A percentile compares a stretch with the other conserved stretches of the same genome.
phyloP scores from a whole-genome alignment of 2,888 invertebrate genomes.

The Palloptera scutellata region DNA sequence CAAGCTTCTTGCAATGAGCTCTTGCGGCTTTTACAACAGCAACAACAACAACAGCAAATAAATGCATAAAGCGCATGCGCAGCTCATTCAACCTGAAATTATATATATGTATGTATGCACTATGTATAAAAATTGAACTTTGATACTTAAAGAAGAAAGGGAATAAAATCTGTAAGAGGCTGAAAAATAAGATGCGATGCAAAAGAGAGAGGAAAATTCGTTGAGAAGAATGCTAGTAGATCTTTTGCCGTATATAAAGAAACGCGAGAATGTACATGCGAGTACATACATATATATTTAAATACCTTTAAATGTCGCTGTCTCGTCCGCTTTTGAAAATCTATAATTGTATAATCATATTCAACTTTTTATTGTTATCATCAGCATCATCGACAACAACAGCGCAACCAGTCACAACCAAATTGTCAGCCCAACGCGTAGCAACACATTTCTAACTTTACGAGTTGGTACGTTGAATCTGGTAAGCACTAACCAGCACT shows the following conservation, averaged over 20 bases:
- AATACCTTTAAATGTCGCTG: too few relatives aligned
- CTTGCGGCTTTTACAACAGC: slow-evolving; percentile 2
- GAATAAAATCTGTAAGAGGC: too few relatives aligned
- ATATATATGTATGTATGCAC: background rate
- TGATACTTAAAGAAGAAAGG: slow-evolving; percentile 15
- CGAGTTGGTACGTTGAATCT: background rate
- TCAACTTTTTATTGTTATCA: too few relatives aligned
- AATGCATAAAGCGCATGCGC: slow-evolving; percentile 19
- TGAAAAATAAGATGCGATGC: background rate
- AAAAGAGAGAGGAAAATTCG: background rate
- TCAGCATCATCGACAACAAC: background rate
- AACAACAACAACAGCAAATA: background rate
- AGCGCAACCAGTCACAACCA: background rate
- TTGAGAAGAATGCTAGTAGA: background rate
- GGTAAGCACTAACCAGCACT: background rate
- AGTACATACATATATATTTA: background rate
- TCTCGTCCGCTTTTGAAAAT: too few relatives aligned
- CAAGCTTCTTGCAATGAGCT: slow-evolving; percentile 7
- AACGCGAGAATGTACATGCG: too few relatives aligned
- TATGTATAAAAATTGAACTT: slow-evolving; percentile 29
- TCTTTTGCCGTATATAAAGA: background rate
- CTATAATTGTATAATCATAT: too few relatives aligned
- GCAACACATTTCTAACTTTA: too few relatives aligned
- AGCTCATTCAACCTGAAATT: slow-evolving; percentile 36
- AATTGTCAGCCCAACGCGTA: too few relatives aligned